These are phyloP conservation scores for Pristiophorus japonicus DNA, from an alignment of 2,113 vertebrate species.

Conservation along the genomic window DNA sequence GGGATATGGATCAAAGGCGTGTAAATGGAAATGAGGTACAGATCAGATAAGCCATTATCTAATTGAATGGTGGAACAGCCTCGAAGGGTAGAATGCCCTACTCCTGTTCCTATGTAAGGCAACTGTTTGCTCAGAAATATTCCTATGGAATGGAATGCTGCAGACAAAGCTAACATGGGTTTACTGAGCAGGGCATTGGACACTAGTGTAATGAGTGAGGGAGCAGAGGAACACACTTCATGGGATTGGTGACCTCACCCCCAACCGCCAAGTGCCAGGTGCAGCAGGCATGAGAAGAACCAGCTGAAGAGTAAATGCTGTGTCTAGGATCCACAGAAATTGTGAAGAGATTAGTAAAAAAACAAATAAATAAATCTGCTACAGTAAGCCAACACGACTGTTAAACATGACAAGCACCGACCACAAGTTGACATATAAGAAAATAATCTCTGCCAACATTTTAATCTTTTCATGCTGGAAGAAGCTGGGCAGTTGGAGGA, in stretches of 20 bases:
- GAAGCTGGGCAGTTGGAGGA: too few relatives aligned
- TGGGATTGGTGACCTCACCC: not conserved
- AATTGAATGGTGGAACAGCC: not conserved
- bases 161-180: not conserved
- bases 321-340: too few relatives aligned
- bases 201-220: not conserved
- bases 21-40: not conserved
- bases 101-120: not conserved
- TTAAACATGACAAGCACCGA: too few relatives aligned
- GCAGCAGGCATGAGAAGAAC: not conserved
- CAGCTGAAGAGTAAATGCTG: not conserved
- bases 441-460: too few relatives aligned
- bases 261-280: not conserved
- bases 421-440: too few relatives aligned
- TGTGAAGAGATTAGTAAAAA: too few relatives aligned
- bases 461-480: too few relatives aligned
- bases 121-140: too few relatives aligned
- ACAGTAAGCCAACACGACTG: too few relatives aligned
- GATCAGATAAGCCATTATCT: not conserved
- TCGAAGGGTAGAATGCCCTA: not conserved
- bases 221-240: not conserved
- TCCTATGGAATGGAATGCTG: not conserved
- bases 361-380: too few relatives aligned
- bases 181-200: not conserved
- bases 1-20: not conserved